Evolutionary conservation across 2,113 vertebrate species (phyloP), one percentile per base, ranked within the genome.

Genomic region (Nesogale talazaci): DNA sequence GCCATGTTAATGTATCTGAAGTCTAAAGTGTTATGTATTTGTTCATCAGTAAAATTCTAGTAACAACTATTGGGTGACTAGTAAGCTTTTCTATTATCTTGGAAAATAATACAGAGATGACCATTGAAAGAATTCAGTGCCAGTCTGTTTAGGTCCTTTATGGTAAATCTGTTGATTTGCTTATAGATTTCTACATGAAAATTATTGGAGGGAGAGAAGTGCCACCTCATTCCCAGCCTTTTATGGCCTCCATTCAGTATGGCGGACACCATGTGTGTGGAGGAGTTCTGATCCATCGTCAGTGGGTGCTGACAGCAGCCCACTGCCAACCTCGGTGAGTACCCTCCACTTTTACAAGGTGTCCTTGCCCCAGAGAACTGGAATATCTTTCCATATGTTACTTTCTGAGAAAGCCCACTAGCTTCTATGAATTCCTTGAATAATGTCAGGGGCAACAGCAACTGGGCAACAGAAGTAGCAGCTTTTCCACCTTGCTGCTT

Each of bases 281-380:
- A 4, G 94, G 92, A 3, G 88, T 91, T 22, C 91, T 95, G 25
- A 92, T 96, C 23, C 81, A 93, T 3, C 96, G 70, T 0, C 92
- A 78, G 89, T 96, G 94, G 95, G 94, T 96, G 79, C 92, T 97
- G 19, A 96, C 96, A 1, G 95, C 94, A 0, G 87, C 94, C 36
- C 94, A 96, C 72, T 96, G 94, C 87, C 38, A 6, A 27, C 0
- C 0, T 3, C 0, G 12, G 95, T 95, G 40, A 95, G 94, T 95
- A 2, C 11, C 31, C 6, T 17, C 0, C 16, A 2, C 36, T 74
- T 61, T 23, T 23, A 17, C n/a, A 36, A 19, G 79, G 38, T 80
- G 86, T 89, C 83, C 22, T 83, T 80, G 46, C 42, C 12, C 4
- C 25, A 61, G 78, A 89, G 42, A 79, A 6, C 17, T n/a, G 67